phyloP scores from a whole-genome alignment of 2,797 vertebrate species.

The Enteromius trimaculatus region DNA sequence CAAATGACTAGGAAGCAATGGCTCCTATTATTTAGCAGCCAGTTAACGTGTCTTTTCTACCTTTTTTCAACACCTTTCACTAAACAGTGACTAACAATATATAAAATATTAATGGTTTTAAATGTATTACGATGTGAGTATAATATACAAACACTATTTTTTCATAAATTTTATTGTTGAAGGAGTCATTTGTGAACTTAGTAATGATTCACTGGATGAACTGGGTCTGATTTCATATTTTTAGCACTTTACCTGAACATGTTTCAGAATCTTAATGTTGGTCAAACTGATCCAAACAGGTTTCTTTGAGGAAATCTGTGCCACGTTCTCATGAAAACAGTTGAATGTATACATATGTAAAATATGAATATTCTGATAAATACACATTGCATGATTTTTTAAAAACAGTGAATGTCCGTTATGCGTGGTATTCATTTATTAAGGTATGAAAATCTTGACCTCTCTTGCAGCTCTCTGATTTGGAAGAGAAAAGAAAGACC shows the following conservation, averaged over 20 bases:
- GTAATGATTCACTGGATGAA: background rate
- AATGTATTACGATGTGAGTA: background rate
- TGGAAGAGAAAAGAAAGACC: conserved; percentile 25
- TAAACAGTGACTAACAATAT: background rate
- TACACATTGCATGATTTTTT: background rate
- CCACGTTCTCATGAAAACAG: background rate
- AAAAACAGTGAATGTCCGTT: background rate
- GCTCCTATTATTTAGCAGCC: background rate
- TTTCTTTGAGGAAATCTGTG: background rate
- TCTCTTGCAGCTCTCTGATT: conserved; percentile 20
- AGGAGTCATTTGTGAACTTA: background rate
- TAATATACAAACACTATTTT: background rate
- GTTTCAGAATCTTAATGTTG: background rate
- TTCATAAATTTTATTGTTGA: background rate
- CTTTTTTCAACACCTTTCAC: background rate
- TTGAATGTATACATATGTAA: background rate
- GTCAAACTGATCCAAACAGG: background rate
- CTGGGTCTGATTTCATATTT: background rate
- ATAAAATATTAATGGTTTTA: background rate
- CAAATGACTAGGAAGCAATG: background rate
- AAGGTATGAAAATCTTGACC: conserved; percentile 36
- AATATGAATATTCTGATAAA: background rate
- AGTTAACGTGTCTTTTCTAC: background rate
- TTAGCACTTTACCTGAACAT: background rate
- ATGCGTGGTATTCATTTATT: conserved; percentile 20